Percentiles rank a stretch among this genome's conserved stretches.
These are phyloP conservation scores for Tipula confusa DNA, from an alignment of 2,888 invertebrate genomes.

Conservation along the genomic window DNA sequence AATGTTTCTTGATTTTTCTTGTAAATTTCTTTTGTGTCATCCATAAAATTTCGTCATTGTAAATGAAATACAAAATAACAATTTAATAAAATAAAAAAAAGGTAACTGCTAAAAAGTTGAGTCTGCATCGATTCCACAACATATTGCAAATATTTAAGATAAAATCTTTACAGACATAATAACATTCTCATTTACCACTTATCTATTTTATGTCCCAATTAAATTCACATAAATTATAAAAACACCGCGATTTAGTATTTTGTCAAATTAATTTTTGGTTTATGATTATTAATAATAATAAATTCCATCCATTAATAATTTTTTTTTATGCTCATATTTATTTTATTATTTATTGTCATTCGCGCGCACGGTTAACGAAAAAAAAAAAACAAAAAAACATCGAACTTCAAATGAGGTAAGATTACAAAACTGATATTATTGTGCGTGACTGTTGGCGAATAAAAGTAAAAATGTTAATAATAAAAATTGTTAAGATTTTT, in stretches of 20 bases:
- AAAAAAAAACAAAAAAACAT: no score
- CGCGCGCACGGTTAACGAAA: neutral
- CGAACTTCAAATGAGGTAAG: neutral
- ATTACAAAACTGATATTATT: neutral
- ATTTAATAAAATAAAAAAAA: no score
- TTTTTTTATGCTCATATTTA: neutral
- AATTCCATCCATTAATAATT: neutral
- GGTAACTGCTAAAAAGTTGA: no score
- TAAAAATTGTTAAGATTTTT: neutral
- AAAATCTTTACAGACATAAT: no score
- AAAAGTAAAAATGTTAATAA: neutral
- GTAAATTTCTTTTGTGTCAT: no score
- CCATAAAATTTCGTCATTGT: no score
- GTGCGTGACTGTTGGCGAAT: neutral
- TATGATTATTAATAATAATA: neutral
- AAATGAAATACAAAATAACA: no score
- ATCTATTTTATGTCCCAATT: neutral
- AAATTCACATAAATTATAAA: neutral
- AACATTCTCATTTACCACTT: neutral
- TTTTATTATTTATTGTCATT: neutral
- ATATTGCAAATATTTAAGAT: no score
- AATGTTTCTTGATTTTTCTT: no score
- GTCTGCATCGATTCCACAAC: no score
- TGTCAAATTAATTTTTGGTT: neutral
- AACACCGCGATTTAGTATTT: neutral